phyloP scores from a whole-genome alignment of 2,888 invertebrate species.

The Lysandra bellargus region DNA sequence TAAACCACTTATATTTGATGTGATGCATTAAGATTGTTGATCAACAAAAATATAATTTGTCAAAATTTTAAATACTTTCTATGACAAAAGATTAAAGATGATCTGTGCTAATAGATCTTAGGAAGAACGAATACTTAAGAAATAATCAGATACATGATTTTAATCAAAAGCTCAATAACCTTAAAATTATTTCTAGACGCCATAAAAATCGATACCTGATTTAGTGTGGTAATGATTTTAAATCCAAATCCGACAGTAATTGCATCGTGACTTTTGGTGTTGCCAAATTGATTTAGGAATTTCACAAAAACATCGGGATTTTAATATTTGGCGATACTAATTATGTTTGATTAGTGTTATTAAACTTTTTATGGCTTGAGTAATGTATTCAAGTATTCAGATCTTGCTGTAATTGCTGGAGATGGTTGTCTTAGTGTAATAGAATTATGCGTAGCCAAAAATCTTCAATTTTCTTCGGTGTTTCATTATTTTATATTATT shows the following conservation, averaged over 20 bases:
- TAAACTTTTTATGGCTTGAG: background rate
- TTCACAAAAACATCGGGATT: background rate
- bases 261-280: constrained; percentile 49
- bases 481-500: background rate
- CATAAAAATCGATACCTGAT: constrained; percentile 28
- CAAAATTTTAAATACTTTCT: background rate
- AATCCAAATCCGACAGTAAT: constrained; percentile 50
- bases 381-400: constrained; percentile 3
- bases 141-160: background rate
- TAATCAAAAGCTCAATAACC: constrained; percentile 30
- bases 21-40: background rate
- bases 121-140: constrained; percentile 8
- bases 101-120: background rate
- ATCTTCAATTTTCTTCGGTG: background rate
- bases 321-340: background rate
- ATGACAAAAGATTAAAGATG: background rate
- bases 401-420: background rate
- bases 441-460: background rate
- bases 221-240: constrained; percentile 24
- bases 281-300: constrained; percentile 24
- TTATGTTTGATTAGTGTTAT: constrained; percentile 6
- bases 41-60: background rate
- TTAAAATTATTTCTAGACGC: constrained; percentile 17
- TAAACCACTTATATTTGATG: background rate
- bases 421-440: background rate